These are phyloP conservation scores for Heteropelma amictum DNA, from an alignment of 2,888 invertebrate species.

Conservation along the genomic window DNA sequence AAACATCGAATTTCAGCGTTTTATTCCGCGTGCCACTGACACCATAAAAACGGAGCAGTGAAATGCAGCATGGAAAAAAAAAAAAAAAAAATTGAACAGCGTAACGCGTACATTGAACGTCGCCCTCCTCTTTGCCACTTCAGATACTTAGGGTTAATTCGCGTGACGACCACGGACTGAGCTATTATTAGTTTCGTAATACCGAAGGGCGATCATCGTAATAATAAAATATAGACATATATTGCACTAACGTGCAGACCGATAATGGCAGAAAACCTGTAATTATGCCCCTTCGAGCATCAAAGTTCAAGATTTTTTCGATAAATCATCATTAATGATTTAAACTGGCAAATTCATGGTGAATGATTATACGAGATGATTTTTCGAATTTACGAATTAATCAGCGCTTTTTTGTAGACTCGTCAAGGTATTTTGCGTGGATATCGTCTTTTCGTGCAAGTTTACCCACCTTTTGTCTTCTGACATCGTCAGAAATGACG, in stretches of 20 bases:
- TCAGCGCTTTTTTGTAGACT: too few species aligned
- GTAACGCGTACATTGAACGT: slow-evolving; percentile 41
- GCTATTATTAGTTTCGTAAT: slow-evolving; percentile 60
- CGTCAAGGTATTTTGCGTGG: too few species aligned
- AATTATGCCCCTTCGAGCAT: too few species aligned
- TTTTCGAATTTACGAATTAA: too few species aligned
- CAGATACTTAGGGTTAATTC: slow-evolving; percentile 61
- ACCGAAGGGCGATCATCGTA: slow-evolving; percentile 47
- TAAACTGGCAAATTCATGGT: too few species aligned
- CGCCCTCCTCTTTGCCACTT: slow-evolving; percentile 58
- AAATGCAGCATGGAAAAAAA: too few species aligned
- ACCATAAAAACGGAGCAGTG: too few species aligned
- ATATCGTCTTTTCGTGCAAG: neutral
- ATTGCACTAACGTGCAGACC: slow-evolving; percentile 13
- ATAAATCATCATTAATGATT: neutral
- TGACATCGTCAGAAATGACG: slow-evolving; percentile 69
- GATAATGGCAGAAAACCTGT: slow-evolving; percentile 27
- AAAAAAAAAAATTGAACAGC: slow-evolving; percentile 13
- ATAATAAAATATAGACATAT: slow-evolving; percentile 25
- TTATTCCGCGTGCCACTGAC: slow-evolving; percentile 1
- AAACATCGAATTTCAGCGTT: neutral
- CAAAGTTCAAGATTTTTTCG: neutral
- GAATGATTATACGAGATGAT: neutral
- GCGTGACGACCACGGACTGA: slow-evolving; percentile 46
- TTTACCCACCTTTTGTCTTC: slow-evolving; percentile 68